These are phyloP conservation scores for Automeris io DNA, from an alignment of 2,888 invertebrate species.

Conservation along the genomic window DNA sequence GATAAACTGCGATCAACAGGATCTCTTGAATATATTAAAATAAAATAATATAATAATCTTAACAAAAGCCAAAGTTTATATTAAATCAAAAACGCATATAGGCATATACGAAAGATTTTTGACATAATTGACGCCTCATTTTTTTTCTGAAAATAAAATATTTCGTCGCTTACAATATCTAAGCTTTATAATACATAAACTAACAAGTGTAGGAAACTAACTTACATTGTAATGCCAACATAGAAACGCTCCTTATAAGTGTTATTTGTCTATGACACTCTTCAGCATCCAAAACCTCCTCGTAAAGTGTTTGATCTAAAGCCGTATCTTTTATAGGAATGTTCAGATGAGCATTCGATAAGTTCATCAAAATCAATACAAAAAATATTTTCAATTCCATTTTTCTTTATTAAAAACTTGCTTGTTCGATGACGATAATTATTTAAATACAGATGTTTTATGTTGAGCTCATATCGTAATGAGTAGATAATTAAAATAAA, in stretches of 20 bases:
- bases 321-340: conserved; percentile 18
- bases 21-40: too few relatives aligned
- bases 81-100: not conserved
- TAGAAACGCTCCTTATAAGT: conserved; percentile 21
- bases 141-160: too few relatives aligned
- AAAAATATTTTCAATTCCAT: conserved; percentile 4
- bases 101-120: not conserved
- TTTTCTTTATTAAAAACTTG: conserved; percentile 6
- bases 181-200: too few relatives aligned
- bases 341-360: conserved; percentile 14
- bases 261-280: conserved; percentile 40
- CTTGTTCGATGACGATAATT: not conserved
- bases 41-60: too few relatives aligned
- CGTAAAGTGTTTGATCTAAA: conserved; percentile 37
- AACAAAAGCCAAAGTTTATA: too few relatives aligned
- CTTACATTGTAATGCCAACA: conserved; percentile 37
- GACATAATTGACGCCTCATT: too few relatives aligned
- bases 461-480: not conserved
- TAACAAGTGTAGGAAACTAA: too few relatives aligned
- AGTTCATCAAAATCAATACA: conserved; percentile 7
- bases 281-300: conserved; percentile 38
- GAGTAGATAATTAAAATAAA: too few relatives aligned
- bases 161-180: too few relatives aligned
- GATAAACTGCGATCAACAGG: too few relatives aligned
- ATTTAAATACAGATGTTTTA: not conserved